phyloP scores from a whole-genome alignment of 2,113 vertebrate genomes.

The Reinhardtius hippoglossoides region DNA sequence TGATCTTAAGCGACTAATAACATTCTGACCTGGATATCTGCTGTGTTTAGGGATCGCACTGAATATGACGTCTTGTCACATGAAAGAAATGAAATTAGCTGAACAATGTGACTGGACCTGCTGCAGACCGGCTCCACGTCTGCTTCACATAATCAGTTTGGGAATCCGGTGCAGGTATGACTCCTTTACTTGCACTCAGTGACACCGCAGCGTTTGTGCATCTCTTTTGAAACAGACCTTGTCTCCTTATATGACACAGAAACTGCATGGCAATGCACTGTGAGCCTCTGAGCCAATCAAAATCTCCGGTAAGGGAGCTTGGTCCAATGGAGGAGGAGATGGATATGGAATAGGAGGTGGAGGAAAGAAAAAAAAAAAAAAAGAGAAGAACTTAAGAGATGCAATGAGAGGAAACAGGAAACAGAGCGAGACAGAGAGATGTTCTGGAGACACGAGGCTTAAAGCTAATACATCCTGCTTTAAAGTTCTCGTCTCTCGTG shows the following conservation, averaged over 20 bases:
- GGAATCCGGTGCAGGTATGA: constrained; percentile 31
- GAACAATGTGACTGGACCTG: constrained; percentile 17
- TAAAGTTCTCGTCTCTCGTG: constrained; percentile 23
- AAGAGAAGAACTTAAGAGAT: constrained; percentile 20
- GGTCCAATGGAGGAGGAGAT: constrained; percentile 49
- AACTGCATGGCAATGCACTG: constrained; percentile 35
- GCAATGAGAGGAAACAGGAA: constrained; percentile 12
- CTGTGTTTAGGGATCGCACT: constrained; percentile 8
- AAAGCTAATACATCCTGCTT: constrained; percentile 31
- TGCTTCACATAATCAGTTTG: constrained; percentile 46
- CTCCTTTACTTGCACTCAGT: constrained; percentile 30
- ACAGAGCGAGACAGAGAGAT: constrained; percentile 10
- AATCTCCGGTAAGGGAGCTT: constrained; percentile 21
- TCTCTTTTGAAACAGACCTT: constrained; percentile 37
- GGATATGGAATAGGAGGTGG: constrained; percentile 21
- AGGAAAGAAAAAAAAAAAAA: constrained; percentile 24
- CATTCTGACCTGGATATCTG: constrained; percentile 17
- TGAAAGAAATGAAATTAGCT: constrained; percentile 43
- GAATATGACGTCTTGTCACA: constrained; percentile 16
- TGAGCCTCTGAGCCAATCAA: constrained; percentile 59
- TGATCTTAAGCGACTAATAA: constrained; percentile 39
- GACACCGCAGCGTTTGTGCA: constrained; percentile 18
- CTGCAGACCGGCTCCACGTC: constrained; percentile 10
- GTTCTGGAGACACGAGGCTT: constrained; percentile 22
- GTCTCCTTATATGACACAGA: constrained; percentile 48